Conservation (phyloP, 2,113 vertebrate species). For the Saimiri boliviensis region DNA sequence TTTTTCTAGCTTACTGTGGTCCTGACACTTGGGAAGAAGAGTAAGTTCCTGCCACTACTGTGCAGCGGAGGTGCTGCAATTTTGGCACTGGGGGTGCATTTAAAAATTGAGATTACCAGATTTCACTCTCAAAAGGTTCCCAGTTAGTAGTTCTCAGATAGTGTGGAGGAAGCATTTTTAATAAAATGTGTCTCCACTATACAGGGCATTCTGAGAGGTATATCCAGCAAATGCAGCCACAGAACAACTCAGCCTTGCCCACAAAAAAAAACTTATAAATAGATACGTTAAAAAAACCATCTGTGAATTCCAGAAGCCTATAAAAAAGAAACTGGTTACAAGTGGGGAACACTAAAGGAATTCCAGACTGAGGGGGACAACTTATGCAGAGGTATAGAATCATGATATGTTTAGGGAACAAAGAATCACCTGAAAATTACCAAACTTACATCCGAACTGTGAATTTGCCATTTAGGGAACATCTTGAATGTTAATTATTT, state of each 20-base stretch:
- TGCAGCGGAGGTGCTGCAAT: not conserved
- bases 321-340: not conserved
- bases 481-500: not conserved
- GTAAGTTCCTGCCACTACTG: not conserved
- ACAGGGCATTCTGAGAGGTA: not conserved
- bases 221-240: not conserved
- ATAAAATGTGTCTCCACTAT: not conserved
- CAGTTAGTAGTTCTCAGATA: not conserved
- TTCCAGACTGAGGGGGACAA: not conserved
- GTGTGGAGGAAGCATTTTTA: not conserved
- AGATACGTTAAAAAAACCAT: not conserved
- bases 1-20: not conserved
- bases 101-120: not conserved
- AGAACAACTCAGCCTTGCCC: not conserved
- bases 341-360: not conserved
- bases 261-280: not conserved
- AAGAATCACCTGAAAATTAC: constrained; percentile 22
- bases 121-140: not conserved
- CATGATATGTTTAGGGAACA: not conserved
- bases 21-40: not conserved
- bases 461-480: not conserved
- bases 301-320: not conserved
- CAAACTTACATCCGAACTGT: not conserved
- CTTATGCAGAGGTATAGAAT: not conserved
- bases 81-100: not conserved